Base-by-base conservation (phyloP, 2,888 invertebrate genomes). In the Ennomos quercinarius region DNA sequence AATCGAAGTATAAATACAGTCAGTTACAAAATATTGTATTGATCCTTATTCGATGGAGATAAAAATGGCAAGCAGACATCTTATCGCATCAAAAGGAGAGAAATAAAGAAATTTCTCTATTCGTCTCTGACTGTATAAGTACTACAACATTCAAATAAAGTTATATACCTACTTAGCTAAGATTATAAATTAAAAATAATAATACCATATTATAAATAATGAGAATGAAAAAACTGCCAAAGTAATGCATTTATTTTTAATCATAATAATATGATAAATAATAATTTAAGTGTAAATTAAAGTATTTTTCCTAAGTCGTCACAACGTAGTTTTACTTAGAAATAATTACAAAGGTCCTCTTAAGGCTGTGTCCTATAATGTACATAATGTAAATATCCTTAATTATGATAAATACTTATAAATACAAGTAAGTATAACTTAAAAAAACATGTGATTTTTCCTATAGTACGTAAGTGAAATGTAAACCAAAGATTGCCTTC, bases 371-470 rank as follows among this genome's bases (percentile, higher is more conserved):
- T 83, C 72, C 67, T 83, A 27, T 27, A 27, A 6, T 27, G 86
- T 90, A 90, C 84, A 88, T 88, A 84, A 84, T 89, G 86, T 86
- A 84, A 84, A 86, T 54, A 35, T 44, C 45, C 42, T 50, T 41
- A 50, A 42, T 50, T 37, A 50, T 41, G 35, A 27, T 54, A n/a
- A 38, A 27, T 42, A 10, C 34, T 49, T 50, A 10, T 46, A 54
- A 27, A 27, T 27, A 27, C 6, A 27, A 27, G 3, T 17, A 17
- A 27, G 6, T 27, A 27, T 27, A 27, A 27, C 27, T 27, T 27
- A 6, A 27, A 27, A 17, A 27, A 27, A 27, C 6, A 27, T 27
- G 27, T 27, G 27, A 27, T 27, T 27, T 27, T 42, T 54, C 45
- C 48, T 45, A 49, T 0, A 27, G 27, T 27, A 6, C 5, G 4